Percentiles rank a stretch among this genome's conserved stretches.
Conservation (phyloP, 2,888 invertebrate species). For the Girardia tigrina region DNA sequence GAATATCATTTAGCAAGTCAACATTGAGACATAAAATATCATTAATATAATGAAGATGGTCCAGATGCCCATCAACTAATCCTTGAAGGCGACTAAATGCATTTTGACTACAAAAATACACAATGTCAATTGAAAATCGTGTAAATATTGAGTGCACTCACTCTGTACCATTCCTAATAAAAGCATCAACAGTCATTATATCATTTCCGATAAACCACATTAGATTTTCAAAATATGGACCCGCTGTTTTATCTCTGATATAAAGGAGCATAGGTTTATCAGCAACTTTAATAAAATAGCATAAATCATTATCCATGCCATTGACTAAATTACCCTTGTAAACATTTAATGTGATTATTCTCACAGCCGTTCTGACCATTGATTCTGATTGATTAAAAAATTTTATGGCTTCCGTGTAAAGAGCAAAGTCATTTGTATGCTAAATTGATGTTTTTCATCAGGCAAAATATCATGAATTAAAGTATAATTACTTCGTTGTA, state of each 20-base stretch:
- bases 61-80: conserved; percentile 85
- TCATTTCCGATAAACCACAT: conserved; percentile 98
- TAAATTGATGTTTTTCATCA: too few relatives aligned
- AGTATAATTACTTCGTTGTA: too few relatives aligned
- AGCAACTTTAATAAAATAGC: conserved; percentile 57
- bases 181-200: conserved; percentile 80
- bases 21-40: conserved; percentile 84
- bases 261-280: conserved; percentile 82
- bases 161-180: conserved; percentile 66
- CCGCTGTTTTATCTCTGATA: conserved; percentile 85
- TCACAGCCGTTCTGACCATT: conserved; percentile 95
- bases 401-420: conserved; percentile 96
- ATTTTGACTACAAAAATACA: conserved; percentile 60
- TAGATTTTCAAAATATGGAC: conserved; percentile 91
- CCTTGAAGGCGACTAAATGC: conserved; percentile 77
- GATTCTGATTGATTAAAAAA: conserved; percentile 97
- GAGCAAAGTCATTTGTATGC: conserved; percentile 84
- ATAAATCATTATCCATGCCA: not conserved
- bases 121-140: too few relatives aligned
- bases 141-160: too few relatives aligned
- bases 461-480: too few relatives aligned
- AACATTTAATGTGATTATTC: conserved; percentile 89
- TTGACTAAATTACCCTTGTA: conserved; percentile 55
- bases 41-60: conserved; percentile 88
- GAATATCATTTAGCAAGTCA: conserved; percentile 74